A percentile compares a stretch with the other conserved stretches of the same genome.
These are phyloP conservation scores for Colius striatus DNA, from an alignment of 2,113 vertebrate species.

Conservation along the genomic window DNA sequence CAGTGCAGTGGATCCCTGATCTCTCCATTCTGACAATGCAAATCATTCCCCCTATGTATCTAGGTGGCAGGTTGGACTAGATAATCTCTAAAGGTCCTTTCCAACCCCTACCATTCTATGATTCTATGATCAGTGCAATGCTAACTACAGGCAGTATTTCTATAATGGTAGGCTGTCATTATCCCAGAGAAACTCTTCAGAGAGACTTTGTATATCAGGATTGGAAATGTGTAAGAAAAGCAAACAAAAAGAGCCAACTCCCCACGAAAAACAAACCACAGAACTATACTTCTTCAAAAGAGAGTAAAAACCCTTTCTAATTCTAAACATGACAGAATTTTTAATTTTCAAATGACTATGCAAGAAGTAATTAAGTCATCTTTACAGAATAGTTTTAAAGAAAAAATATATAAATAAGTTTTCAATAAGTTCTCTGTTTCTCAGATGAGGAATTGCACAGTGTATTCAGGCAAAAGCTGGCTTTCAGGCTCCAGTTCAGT, in stretches of 20 bases:
- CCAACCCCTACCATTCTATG: no score
- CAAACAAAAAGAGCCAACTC: not conserved
- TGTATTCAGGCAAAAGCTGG: not conserved
- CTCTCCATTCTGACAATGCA: not conserved
- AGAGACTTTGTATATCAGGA: not conserved
- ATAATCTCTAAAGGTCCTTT: no score
- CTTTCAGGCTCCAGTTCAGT: not conserved
- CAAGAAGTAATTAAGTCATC: slow-evolving; percentile 5
- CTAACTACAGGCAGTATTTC: not conserved
- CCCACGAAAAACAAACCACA: not conserved
- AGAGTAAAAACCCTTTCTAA: not conserved
- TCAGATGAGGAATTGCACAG: not conserved
- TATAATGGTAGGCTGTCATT: not conserved
- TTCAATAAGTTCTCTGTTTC: not conserved
- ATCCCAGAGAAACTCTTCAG: not conserved
- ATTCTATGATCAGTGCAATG: not conserved
- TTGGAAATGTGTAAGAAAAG: not conserved
- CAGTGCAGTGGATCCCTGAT: not conserved
- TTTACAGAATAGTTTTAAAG: slow-evolving; percentile 3
- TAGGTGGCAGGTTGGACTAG: no score
- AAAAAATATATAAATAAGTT: not conserved
- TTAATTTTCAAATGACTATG: not conserved
- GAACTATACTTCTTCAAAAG: not conserved
- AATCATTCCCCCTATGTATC: not conserved
- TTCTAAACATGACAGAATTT: not conserved